Evolutionary conservation across 2,113 vertebrate species (phyloP), one percentile per base, ranked within the genome.

Genomic region (Rutilus rutilus): DNA sequence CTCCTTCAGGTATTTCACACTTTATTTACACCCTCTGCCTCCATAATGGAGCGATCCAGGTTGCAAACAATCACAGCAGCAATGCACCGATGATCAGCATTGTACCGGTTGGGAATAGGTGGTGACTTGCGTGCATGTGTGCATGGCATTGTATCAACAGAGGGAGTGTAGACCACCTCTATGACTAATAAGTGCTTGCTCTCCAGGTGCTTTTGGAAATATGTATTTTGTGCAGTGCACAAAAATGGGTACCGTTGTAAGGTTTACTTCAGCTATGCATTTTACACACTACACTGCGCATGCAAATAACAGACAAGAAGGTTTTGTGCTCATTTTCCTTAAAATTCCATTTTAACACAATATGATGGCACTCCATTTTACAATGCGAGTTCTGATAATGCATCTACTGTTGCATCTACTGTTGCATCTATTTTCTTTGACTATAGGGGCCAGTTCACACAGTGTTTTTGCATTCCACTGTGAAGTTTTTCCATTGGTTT

Each of bases 1-100:
- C 77, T 81, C 87, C 85, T 81, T 67, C 81, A 88, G 85, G 87
- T 86, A 88, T 86, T 88, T 80, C 76, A 84, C 85, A 84, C 82
- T 84, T 85, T 84, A 84, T 81, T 88, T 84, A 86, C 76, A 69
- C 76, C 50, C 64, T 60, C 78, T 5, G 77, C 15, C 15, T 50
- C 84, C 57, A 83, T 74, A 86, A 83, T 79, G 84, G 74, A 84
- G 30, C 30, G 12, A 80, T 81, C 54, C 67, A 78, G 67, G 85
- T 36, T 50, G 78, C 82, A 65, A 45, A 86, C 87, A 79, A 86
- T 88, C 45, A 27, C 17, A n/a, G 64, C 64, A 78, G 79, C 59
- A 57, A 74, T 76, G 62, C 78, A 45, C 71, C 5, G 71, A 88
- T 86, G 71, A 88, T 84, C 82, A 21, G n/a, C 74, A 84, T 86